Percentiles rank a stretch among this genome's conserved stretches.
These are phyloP conservation scores for Ormyrus thymus DNA, from an alignment of 2,888 invertebrate species.

Conservation along the genomic window DNA sequence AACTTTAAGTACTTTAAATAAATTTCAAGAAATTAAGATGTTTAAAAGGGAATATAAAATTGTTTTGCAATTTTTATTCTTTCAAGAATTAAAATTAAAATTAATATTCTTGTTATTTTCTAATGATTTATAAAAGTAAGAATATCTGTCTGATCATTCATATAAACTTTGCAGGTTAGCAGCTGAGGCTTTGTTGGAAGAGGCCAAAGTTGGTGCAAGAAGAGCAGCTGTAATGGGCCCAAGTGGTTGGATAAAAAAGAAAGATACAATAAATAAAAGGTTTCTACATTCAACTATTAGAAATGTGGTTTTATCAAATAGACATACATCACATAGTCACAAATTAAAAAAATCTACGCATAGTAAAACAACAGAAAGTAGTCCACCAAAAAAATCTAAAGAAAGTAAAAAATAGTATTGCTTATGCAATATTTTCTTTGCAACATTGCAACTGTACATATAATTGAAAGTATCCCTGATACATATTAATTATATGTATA, in stretches of 20 bases:
- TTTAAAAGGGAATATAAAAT: not conserved
- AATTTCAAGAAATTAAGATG: no score
- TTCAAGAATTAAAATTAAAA: not conserved
- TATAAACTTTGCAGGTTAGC: slow-evolving; percentile 63
- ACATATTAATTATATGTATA: slow-evolving; percentile 4
- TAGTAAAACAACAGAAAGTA: slow-evolving; percentile 38
- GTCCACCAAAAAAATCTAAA: slow-evolving; percentile 14
- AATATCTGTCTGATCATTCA: no score
- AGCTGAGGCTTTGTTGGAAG: slow-evolving; percentile 71
- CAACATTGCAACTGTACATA: no score
- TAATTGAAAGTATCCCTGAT: no score
- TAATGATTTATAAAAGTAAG: not conserved
- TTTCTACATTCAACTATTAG: slow-evolving; percentile 71
- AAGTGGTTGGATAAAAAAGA: slow-evolving; percentile 72
- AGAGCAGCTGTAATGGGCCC: slow-evolving; percentile 72
- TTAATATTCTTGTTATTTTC: not conserved
- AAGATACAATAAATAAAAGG: slow-evolving; percentile 71
- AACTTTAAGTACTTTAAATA: no score
- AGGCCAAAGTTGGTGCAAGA: slow-evolving; percentile 70
- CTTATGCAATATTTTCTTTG: not conserved
- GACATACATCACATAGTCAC: slow-evolving; percentile 28
- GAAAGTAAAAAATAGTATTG: slow-evolving; percentile 24
- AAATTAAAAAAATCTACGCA: slow-evolving; percentile 33
- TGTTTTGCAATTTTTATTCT: not conserved
- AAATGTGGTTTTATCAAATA: slow-evolving; percentile 70